Base-by-base conservation (phyloP, 2,888 invertebrate species). In the Schizotus pectinicornis region DNA sequence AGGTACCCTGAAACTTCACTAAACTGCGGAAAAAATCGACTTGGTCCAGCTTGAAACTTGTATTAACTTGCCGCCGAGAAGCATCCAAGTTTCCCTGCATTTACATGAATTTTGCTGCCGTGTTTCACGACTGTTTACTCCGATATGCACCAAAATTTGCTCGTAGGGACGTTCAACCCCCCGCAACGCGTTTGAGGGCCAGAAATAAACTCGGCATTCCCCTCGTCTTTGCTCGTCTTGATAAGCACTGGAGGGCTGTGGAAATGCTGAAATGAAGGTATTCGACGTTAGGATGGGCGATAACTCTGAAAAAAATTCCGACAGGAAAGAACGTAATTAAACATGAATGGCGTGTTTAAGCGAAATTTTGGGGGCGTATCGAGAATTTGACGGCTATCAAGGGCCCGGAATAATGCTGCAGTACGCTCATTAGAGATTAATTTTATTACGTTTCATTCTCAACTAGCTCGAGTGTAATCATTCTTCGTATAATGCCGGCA, bases 361-460 rank as follows among this genome's bases (percentile, higher is more conserved):
- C 50, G 41, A 34, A 39, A 41, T 50, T 53, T 53, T 53, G 46
- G 13, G 38, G 11, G 36, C n/a, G 13, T 52, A 52, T 52, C 37
- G 53, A 46, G 46, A 53, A 38, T 53, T 53, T 46, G 38, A 46
- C 33, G 46, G 39, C 34, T 33, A 34, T 13, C 31, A 36, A 52
- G 42, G 9, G 34, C 52, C 35, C 14, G 43, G 22, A 13, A 36
- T 22, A 22, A 13, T 30, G 39, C 34, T 9, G 36, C 38, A 32
- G 46, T 6, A 22, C 36, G 22, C 34, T 37, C 52, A 34, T 54
- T 54, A 41, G 11, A 54, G 38, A 56, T 56, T 56, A 56, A 49
- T 56, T 55, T 55, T 55, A 55, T 48, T 55, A 47, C 55, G 22
- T 38, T 55, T 55, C 41, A 39, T 54, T 39, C 36, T 39, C 54